Percentiles rank a stretch among this genome's conserved stretches.
phyloP scores from a whole-genome alignment of 2,888 invertebrate species.

The Pseudococcus jackbeardsleyi region DNA sequence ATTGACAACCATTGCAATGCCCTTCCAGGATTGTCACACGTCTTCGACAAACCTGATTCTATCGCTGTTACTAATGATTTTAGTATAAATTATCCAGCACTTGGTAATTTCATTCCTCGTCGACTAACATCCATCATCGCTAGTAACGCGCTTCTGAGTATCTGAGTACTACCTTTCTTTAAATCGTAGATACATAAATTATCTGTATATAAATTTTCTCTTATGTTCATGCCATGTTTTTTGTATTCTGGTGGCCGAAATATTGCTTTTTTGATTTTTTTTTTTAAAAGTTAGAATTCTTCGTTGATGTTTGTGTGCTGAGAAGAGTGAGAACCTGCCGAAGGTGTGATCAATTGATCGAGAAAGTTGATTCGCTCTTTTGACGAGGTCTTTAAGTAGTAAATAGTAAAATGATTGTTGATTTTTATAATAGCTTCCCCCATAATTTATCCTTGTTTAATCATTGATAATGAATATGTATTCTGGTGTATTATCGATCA shows the following conservation, averaged over 20 bases:
- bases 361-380: background rate
- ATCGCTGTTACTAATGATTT: constrained; percentile 46
- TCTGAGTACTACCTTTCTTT: background rate
- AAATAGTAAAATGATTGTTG: background rate
- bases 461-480: background rate
- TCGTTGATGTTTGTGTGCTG: background rate
- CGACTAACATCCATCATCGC: background rate
- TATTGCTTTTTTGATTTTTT: background rate
- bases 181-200: background rate
- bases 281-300: background rate
- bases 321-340: background rate
- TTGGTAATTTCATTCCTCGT: background rate
- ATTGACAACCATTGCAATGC: background rate
- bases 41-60: constrained; percentile 54
- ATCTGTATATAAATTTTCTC: background rate
- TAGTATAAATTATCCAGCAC: background rate
- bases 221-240: background rate
- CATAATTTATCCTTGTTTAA: background rate
- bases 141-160: constrained; percentile 17
- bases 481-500: background rate
- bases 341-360: background rate
- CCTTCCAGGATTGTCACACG: constrained; percentile 4
- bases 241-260: background rate
- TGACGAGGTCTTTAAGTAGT: background rate
- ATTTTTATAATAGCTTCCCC: background rate